Conservation (phyloP, 2,888 invertebrate species). For the Limnephilus lunatus region DNA sequence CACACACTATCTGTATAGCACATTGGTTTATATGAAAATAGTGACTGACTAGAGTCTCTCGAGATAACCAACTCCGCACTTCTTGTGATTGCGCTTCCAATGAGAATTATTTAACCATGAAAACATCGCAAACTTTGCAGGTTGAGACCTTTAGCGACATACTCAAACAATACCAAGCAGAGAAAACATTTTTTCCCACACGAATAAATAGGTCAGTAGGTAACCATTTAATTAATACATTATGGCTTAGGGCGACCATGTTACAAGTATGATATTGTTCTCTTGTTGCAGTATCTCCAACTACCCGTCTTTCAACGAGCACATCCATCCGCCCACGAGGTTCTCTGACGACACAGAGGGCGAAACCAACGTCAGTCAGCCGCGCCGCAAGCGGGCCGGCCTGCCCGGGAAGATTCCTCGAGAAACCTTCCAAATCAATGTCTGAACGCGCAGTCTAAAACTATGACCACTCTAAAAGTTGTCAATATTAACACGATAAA, state of each 20-base stretch:
- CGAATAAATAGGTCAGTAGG: slow-evolving; percentile 64
- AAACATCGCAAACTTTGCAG: slow-evolving; percentile 57
- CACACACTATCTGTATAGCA: not conserved
- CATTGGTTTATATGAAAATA: not conserved
- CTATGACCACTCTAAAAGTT: not conserved
- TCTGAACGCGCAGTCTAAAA: no score
- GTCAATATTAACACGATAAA: not conserved
- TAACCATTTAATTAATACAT: slow-evolving; percentile 11
- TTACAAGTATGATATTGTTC: slow-evolving; percentile 47
- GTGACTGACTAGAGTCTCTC: slow-evolving; percentile 2
- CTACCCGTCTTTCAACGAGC: slow-evolving; percentile 88
- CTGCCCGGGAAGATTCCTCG: slow-evolving; percentile 76
- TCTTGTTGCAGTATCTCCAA: slow-evolving; percentile 82
- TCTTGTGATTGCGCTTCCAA: not conserved
- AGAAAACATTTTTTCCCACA: slow-evolving; percentile 65
- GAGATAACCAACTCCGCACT: not conserved
- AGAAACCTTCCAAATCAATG: slow-evolving; percentile 89
- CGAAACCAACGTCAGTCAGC: slow-evolving; percentile 75
- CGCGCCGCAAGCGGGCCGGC: slow-evolving; percentile 72
- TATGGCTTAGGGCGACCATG: slow-evolving; percentile 14
- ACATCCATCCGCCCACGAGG: slow-evolving; percentile 90
- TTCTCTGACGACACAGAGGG: slow-evolving; percentile 88
- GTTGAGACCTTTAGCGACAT: slow-evolving; percentile 66
- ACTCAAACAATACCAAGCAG: slow-evolving; percentile 66
- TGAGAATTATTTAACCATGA: slow-evolving; percentile 1